A percentile compares a stretch with the other conserved stretches of the same genome.
phyloP scores from a whole-genome alignment of 2,113 vertebrate species.

The Heliornis fulica region DNA sequence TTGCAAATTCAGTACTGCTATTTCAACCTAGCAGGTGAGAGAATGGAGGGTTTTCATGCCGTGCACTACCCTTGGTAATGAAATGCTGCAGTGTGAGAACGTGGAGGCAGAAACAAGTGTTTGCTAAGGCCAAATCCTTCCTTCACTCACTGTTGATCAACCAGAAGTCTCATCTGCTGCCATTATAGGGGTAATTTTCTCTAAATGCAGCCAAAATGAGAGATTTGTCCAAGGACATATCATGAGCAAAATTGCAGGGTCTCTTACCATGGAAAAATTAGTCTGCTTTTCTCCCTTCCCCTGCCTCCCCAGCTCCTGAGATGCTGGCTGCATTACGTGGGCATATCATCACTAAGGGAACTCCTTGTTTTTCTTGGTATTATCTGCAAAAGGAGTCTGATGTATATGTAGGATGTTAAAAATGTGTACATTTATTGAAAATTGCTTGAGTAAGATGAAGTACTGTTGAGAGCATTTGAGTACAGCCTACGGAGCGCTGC shows the following conservation, averaged over 20 bases:
- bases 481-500: neutral
- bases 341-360: slow-evolving; percentile 25
- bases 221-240: neutral
- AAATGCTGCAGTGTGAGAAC: neutral
- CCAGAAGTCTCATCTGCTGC: neutral
- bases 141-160: neutral
- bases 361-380: slow-evolving; percentile 43
- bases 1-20: slow-evolving; percentile 17
- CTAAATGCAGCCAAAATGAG: neutral
- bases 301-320: neutral
- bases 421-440: slow-evolving; percentile 9
- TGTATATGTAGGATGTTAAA: slow-evolving; percentile 1
- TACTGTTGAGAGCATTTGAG: neutral
- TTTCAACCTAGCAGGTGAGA: slow-evolving; percentile 6
- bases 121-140: neutral
- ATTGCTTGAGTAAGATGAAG: slow-evolving; percentile 1
- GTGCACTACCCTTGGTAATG: neutral
- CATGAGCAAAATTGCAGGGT: neutral
- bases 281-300: neutral
- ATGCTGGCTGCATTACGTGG: neutral
- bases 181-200: neutral
- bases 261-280: neutral
- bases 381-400: slow-evolving; percentile 6
- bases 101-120: neutral
- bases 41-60: neutral